Conservation (phyloP, 2,113 vertebrate species). For the Amphilophus citrinellus region DNA sequence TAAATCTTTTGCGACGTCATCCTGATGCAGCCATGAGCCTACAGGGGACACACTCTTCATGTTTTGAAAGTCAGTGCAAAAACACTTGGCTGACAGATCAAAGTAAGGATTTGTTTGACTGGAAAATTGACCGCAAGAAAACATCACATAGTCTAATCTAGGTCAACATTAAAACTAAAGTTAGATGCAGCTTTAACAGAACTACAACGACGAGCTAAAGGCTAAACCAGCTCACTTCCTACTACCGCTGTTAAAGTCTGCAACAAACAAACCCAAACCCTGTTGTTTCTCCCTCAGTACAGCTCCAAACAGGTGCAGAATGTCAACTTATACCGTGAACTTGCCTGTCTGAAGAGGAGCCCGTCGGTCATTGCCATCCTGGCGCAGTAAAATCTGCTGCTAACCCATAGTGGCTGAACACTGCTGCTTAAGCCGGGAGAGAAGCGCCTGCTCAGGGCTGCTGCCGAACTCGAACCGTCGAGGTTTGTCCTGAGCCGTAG, state of each 20-base stretch:
- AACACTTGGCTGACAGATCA: neutral
- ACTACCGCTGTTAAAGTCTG: neutral
- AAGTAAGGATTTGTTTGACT: neutral
- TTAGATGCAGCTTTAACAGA: neutral
- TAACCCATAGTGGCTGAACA: neutral
- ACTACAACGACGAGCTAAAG: neutral
- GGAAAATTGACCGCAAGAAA: neutral
- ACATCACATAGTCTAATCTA: too few species aligned
- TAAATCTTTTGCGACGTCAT: too few species aligned
- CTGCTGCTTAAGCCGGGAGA: neutral
- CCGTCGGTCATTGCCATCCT: conserved; percentile 48
- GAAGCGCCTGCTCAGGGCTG: neutral
- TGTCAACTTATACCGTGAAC: neutral
- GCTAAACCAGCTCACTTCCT: conserved; percentile 11
- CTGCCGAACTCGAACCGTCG: conserved; percentile 19
- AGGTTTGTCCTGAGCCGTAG: conserved; percentile 19
- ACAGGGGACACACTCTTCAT: too few species aligned
- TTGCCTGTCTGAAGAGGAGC: conserved; percentile 79
- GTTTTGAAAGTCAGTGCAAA: too few species aligned
- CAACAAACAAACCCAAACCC: neutral
- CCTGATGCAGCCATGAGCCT: neutral
- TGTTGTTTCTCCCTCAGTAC: fast-evolving
- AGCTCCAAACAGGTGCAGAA: too few species aligned
- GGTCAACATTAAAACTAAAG: neutral
- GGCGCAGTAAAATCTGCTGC: conserved; percentile 51